Conservation (phyloP, 2,113 vertebrate species). For the Corythornis madagascariensis region DNA sequence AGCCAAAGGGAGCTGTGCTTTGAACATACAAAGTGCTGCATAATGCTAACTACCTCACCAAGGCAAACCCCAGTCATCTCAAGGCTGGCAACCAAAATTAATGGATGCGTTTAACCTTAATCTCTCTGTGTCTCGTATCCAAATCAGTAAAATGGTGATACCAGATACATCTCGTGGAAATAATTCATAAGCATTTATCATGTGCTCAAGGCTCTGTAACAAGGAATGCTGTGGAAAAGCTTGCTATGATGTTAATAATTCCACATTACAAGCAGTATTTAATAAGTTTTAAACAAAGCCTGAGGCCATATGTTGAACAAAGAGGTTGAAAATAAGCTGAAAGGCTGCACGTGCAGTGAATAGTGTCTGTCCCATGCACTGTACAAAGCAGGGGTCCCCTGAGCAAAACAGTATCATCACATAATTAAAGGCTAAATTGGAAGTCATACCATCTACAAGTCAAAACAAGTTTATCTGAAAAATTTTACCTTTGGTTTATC, state of each 20-base stretch:
- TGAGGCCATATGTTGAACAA: not conserved
- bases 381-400: not conserved
- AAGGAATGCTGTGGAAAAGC: not conserved
- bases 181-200: not conserved
- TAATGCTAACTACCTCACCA: not conserved
- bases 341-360: not conserved
- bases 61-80: not conserved
- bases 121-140: not conserved
- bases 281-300: conserved; percentile 33
- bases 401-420: not conserved
- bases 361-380: not conserved
- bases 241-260: not conserved
- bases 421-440: not conserved
- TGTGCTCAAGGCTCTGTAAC: not conserved
- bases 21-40: not conserved
- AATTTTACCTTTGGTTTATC: not conserved
- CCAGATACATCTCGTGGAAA: not conserved
- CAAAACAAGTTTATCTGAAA: not conserved
- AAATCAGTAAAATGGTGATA: not conserved
- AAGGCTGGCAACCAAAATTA: conserved; percentile 14
- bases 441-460: not conserved
- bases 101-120: not conserved
- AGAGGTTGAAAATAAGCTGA: not conserved
- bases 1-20: not conserved
- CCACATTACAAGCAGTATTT: not conserved